phyloP scores from a whole-genome alignment of 2,113 vertebrate species.

The Bos indicus region DNA sequence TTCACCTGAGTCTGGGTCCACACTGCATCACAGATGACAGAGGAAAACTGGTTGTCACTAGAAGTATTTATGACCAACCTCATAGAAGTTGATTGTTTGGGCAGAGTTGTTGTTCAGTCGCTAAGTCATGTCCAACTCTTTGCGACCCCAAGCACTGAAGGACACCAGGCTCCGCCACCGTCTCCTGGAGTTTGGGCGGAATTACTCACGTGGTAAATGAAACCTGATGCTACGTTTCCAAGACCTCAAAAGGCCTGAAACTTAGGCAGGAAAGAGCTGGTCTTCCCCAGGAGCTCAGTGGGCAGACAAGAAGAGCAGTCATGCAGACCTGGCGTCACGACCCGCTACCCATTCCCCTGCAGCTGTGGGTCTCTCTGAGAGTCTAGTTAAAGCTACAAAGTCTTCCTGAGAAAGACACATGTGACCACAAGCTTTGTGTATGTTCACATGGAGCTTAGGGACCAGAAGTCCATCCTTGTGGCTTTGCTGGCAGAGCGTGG shows the following conservation, averaged over 20 bases:
- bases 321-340: not conserved
- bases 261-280: not conserved
- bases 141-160: not conserved
- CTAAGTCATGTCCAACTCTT: not conserved
- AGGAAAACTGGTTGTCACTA: not conserved
- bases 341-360: not conserved
- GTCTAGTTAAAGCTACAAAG: not conserved
- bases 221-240: not conserved
- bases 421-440: not conserved
- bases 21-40: not conserved
- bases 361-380: not conserved
- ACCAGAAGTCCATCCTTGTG: not conserved
- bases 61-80: not conserved
- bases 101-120: not conserved
- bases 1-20: not conserved
- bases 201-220: not conserved
- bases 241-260: not conserved
- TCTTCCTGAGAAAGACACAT: not conserved
- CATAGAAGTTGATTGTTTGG: not conserved
- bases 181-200: not conserved
- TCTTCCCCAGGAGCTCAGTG: not conserved
- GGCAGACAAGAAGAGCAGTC: not conserved
- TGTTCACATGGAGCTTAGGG: not conserved
- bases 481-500: not conserved
- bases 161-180: not conserved